phyloP scores from a whole-genome alignment of 1,140 invertebrate species.

The Drosophila miranda region DNA sequence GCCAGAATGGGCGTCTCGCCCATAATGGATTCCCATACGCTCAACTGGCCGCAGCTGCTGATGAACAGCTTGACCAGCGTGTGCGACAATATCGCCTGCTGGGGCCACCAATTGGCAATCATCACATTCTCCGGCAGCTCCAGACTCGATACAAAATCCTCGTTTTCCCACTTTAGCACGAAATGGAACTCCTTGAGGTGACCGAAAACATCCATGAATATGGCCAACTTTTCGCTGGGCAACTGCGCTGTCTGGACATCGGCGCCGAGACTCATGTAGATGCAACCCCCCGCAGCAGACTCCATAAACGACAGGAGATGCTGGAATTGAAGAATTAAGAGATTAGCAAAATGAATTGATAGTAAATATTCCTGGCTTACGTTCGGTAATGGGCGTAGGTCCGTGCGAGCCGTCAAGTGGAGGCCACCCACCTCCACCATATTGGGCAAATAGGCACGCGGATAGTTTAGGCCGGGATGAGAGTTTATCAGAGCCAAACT shows the following conservation, averaged over 20 bases:
- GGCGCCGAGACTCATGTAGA: constrained; percentile 87
- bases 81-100: constrained; percentile 86
- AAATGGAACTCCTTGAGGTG: constrained; percentile 84
- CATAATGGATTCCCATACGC: constrained; percentile 84
- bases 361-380: constrained; percentile 15
- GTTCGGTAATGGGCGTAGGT: constrained; percentile 46
- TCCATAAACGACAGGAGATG: constrained; percentile 84
- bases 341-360: background rate
- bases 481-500: constrained; percentile 86
- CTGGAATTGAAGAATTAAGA: constrained; percentile 1
- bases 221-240: constrained; percentile 83
- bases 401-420: constrained; percentile 57
- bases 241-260: constrained; percentile 85
- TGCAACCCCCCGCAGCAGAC: constrained; percentile 83
- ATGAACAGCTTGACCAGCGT: constrained; percentile 85
- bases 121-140: constrained; percentile 85
- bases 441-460: constrained; percentile 84
- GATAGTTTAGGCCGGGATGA: constrained; percentile 85
- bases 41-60: constrained; percentile 86
- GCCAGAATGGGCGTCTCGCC: constrained; percentile 85
- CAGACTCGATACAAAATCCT: constrained; percentile 80
- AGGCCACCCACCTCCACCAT: constrained; percentile 85
- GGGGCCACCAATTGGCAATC: constrained; percentile 87
- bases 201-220: constrained; percentile 83
- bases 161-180: constrained; percentile 87